phyloP scores from a whole-genome alignment of 2,113 vertebrate genomes.

The Chionomys nivalis region DNA sequence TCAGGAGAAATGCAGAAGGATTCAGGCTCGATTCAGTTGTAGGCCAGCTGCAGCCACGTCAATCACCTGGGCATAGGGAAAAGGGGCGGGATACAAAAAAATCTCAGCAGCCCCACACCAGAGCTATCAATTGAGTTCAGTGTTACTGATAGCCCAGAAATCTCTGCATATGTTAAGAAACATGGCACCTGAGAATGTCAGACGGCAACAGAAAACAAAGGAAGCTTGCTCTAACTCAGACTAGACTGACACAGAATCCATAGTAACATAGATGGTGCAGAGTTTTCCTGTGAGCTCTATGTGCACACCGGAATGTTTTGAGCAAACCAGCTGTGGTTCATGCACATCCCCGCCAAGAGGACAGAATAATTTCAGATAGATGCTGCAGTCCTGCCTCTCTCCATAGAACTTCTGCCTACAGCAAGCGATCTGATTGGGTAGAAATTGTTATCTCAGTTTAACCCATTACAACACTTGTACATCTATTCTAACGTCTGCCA shows the following conservation, averaged over 20 bases:
- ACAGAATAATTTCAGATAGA: not conserved
- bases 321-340: not conserved
- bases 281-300: not conserved
- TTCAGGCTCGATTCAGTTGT: not conserved
- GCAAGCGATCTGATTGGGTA: not conserved
- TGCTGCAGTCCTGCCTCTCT: not conserved
- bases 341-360: too few relatives aligned
- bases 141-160: not conserved
- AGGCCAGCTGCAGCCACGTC: not conserved
- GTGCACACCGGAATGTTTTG: too few relatives aligned
- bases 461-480: rapidly evolving
- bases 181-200: not conserved
- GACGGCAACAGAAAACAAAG: not conserved
- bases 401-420: not conserved
- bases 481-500: too few relatives aligned
- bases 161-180: rapidly evolving
- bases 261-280: rapidly evolving
- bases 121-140: rapidly evolving
- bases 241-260: not conserved
- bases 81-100: too few relatives aligned
- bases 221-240: not conserved
- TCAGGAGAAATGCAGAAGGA: not conserved
- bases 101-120: not conserved
- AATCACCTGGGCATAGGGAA: not conserved
- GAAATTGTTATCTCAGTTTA: not conserved